Evolutionary conservation across 2,797 vertebrate genomes (phyloP).

Genomic region (Neostethus bicornis): DNA sequence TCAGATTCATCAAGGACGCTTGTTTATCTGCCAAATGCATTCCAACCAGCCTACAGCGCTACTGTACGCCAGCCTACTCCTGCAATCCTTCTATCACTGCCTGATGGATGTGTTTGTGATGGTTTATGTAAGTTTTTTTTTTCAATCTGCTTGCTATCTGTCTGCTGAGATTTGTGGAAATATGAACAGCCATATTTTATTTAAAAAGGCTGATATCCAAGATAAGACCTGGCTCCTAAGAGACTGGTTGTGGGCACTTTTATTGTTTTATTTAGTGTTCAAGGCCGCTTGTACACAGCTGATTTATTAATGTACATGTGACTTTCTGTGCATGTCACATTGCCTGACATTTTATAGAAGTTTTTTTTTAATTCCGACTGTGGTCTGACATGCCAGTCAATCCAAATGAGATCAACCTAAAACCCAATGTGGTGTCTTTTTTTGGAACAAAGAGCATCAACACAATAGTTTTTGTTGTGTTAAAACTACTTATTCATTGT

Average conservation of each 20-base stretch:
- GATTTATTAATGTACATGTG: conserved; percentile 67
- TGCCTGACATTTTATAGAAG: conserved; percentile 40
- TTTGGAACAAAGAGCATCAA: conserved; percentile 28
- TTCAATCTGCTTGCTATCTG: conserved; percentile 42
- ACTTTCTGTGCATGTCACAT: conserved; percentile 55
- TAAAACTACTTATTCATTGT: conserved; percentile 8
- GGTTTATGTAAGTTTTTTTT: conserved; percentile 14
- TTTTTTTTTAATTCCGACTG: conserved; percentile 44
- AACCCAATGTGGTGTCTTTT: conserved; percentile 38
- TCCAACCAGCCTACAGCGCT: conserved; percentile 45
- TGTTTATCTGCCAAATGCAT: conserved; percentile 52
- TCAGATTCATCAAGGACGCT: conserved; percentile 56
- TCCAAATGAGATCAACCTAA: conserved; percentile 32
- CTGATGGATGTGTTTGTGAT: conserved; percentile 22
- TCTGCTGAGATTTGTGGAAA: conserved; percentile 36
- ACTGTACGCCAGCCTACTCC: conserved; percentile 36
- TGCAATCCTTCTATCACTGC: conserved; percentile 25
- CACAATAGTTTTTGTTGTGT: conserved; percentile 32
- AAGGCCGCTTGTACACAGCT: conserved; percentile 47
- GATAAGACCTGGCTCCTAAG: conserved; percentile 44
- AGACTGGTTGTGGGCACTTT: conserved; percentile 53
- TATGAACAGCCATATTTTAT: conserved; percentile 63
- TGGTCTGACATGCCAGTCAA: conserved; percentile 21
- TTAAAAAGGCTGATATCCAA: conserved; percentile 66
- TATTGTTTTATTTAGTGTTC: conserved; percentile 64